Conservation (phyloP, 2,888 invertebrate genomes). For the Trachelus stipa region DNA sequence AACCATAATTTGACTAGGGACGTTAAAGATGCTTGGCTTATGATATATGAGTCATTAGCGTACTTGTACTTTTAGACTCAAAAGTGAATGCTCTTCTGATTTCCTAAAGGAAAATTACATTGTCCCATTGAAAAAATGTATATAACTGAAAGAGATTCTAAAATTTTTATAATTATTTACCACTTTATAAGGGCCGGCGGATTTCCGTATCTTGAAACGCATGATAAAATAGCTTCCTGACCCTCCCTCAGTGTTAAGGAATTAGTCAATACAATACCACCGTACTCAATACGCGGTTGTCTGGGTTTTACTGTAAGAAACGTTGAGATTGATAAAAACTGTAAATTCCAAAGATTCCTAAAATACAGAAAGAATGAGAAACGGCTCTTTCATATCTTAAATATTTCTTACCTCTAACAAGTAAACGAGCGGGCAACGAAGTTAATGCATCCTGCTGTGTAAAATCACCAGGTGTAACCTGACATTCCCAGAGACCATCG, state of each 20-base stretch:
- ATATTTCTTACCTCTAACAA: conserved; percentile 79
- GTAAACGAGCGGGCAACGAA: conserved; percentile 83
- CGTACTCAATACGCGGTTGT: conserved; percentile 83
- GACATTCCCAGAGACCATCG: conserved; percentile 93
- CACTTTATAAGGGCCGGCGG: conserved; percentile 90
- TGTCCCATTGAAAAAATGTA: no score
- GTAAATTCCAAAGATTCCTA: neutral
- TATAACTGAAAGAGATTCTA: neutral
- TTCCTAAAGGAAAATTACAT: no score
- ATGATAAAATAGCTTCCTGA: conserved; percentile 76
- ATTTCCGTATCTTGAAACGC: conserved; percentile 90
- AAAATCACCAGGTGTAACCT: conserved; percentile 90
- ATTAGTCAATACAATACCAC: conserved; percentile 71
- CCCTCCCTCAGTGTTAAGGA: conserved; percentile 58
- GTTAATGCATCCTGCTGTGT: conserved; percentile 79
- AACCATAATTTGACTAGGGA: no score
- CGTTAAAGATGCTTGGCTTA: no score
- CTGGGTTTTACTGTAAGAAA: conserved; percentile 77
- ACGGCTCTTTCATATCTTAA: neutral
- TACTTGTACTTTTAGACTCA: no score
- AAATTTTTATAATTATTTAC: conserved; percentile 65
- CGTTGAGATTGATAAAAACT: neutral
- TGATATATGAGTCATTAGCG: no score
- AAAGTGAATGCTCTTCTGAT: no score
- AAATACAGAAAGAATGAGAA: neutral